phyloP scores from a whole-genome alignment of 2,113 vertebrate species.

The Charadrius vociferus region DNA sequence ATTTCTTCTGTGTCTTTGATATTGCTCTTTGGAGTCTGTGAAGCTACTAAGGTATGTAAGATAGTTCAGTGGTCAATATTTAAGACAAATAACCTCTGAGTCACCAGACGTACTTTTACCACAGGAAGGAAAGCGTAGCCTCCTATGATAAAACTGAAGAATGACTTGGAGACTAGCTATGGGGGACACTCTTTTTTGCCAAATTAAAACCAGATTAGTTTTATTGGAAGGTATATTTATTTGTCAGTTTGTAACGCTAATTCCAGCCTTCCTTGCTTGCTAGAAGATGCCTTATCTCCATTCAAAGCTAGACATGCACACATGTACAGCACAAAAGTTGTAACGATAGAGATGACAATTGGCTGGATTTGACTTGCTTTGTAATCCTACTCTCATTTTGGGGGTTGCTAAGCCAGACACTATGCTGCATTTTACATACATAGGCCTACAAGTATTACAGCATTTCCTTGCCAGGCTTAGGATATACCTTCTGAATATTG shows the following conservation, averaged over 20 bases:
- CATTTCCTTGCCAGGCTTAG: background rate
- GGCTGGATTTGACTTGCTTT: background rate
- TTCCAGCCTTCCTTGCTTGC: background rate
- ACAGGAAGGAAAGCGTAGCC: constrained; percentile 12
- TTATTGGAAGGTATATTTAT: background rate
- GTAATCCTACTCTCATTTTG: background rate
- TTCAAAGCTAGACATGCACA: background rate
- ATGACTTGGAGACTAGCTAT: constrained; percentile 12
- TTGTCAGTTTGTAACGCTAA: background rate
- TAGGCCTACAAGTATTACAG: background rate
- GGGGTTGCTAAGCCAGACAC: background rate
- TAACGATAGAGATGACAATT: background rate
- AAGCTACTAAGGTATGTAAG: background rate
- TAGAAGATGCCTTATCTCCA: background rate
- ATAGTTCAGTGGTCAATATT: background rate
- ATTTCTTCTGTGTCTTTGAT: constrained; percentile 1
- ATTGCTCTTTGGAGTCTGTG: background rate
- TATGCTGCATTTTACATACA: background rate
- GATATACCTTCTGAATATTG: background rate
- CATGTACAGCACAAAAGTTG: background rate
- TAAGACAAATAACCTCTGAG: constrained; percentile 10
- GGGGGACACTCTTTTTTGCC: background rate
- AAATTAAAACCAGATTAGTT: background rate
- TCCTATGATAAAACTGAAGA: background rate
- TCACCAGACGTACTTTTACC: constrained; percentile 5